Percentiles rank a stretch among this genome's conserved stretches.
These are phyloP conservation scores for Coracias cyanogaster DNA, from an alignment of 2,797 vertebrate species.

Conservation along the genomic window DNA sequence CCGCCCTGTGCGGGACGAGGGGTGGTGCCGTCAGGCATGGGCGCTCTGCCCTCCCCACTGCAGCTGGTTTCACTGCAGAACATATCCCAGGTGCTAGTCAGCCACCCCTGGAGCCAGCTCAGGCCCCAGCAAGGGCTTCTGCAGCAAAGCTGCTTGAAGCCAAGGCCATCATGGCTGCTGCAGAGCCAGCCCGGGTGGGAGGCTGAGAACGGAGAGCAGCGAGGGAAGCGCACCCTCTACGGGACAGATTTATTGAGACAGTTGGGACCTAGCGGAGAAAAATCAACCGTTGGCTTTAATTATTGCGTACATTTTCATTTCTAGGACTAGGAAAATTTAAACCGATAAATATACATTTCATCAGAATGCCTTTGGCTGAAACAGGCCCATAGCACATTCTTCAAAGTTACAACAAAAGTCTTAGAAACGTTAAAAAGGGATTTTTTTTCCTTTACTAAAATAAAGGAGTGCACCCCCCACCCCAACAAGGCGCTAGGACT, in stretches of 20 bases:
- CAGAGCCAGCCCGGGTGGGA: background rate
- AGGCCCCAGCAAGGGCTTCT: accelerated
- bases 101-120: no score
- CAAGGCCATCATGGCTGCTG: background rate
- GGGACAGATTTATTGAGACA: constrained; percentile 69
- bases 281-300: constrained; percentile 76
- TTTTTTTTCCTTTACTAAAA: constrained; percentile 67
- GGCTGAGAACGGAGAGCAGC: background rate
- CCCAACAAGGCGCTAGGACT: constrained; percentile 71
- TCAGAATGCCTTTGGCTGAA: constrained; percentile 76
- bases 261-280: constrained; percentile 62
- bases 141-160: background rate
- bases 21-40: accelerated
- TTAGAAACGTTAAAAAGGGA: constrained; percentile 77
- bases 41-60: accelerated
- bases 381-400: constrained; percentile 73
- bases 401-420: constrained; percentile 77
- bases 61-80: background rate
- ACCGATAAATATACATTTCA: constrained; percentile 78
- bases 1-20: accelerated
- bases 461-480: constrained; percentile 72
- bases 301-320: constrained; percentile 63
- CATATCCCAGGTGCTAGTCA: no score
- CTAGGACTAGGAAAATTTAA: constrained; percentile 72
- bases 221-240: background rate